Evolutionary conservation across 2,113 vertebrate genomes (phyloP), one percentile per base, ranked within the genome.

Genomic region (Serilophus lunatus): DNA sequence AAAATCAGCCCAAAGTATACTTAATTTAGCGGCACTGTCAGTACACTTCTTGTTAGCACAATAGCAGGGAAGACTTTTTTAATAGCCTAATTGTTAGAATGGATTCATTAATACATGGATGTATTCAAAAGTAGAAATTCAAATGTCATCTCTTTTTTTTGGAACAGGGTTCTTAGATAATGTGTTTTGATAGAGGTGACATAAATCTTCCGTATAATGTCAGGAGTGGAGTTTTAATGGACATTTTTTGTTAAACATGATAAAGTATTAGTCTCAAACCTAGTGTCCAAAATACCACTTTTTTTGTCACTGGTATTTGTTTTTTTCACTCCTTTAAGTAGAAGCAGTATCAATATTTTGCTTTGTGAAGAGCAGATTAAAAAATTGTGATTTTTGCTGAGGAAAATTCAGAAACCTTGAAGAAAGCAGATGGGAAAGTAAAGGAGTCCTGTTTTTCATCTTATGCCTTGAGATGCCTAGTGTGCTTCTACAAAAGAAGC

Each of bases 1-100:
- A 96, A 98, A 98, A 98, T 98, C 98, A 97, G 97, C 86, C 94
- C 88, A 94, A 97, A 98, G 93, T 98, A 96, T 95, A 79, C 94
- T 97, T 97, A 97, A 98, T 98, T 98, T 98, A 97, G 95, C 93
- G 93, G 91, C 92, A 83, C 94, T 97, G 97, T 92, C 94, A 94
- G 86, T 94, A 75, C 36, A 49, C 86, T 96, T 95, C 88, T 96
- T 90, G 85, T 95, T 95, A 96, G 83, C 91, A 61, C 59, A 92
- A 78, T 65, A 66, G 35, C 19, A 24, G 69, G 45, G 44, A 91
- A 92, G 66, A 74, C 47, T 92, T 68, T 74, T 88, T 69, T 59
- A 13, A 83, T 87, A 50, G 33, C 31, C 36, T 95, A 91, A 66
- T 91, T 84, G 24, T 83, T 97, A 59, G 63, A 90, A 85, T 56